A percentile compares a stretch with the other conserved stretches of the same genome.
Evolutionary conservation across 2,888 invertebrate genomes (phyloP).

Genomic region (Carabus problematicus): DNA sequence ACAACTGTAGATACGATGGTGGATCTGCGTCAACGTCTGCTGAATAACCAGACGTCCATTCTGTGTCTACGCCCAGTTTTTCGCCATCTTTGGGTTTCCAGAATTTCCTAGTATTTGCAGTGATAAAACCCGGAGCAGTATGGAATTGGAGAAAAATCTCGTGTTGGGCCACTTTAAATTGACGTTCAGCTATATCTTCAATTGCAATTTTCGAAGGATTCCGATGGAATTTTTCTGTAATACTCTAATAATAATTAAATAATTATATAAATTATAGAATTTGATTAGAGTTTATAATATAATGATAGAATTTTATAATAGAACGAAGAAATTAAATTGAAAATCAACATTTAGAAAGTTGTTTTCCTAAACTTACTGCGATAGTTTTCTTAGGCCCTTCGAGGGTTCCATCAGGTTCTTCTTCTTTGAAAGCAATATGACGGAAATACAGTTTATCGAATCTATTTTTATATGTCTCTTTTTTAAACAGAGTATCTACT

Average conservation of each 20-base stretch:
- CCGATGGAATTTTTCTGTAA: constrained; percentile 70
- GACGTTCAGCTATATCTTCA: constrained; percentile 70
- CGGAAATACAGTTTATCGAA: constrained; percentile 61
- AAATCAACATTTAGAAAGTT: not conserved
- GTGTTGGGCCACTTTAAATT: constrained; percentile 68
- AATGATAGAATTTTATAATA: constrained; percentile 46
- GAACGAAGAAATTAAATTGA: too few relatives aligned
- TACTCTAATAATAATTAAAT: constrained; percentile 54
- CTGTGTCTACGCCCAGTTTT: constrained; percentile 68
- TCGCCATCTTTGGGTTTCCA: constrained; percentile 74
- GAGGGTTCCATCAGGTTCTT: constrained; percentile 51
- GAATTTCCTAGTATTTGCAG: constrained; percentile 70
- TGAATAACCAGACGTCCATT: constrained; percentile 71
- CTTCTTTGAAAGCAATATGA: constrained; percentile 55
- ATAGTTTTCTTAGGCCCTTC: constrained; percentile 54
- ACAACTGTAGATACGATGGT: constrained; percentile 70
- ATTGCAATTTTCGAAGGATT: constrained; percentile 64
- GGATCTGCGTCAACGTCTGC: constrained; percentile 68
- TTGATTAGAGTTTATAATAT: constrained; percentile 42
- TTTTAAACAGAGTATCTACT: constrained; percentile 62
- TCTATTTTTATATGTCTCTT: constrained; percentile 66
- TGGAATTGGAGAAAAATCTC: constrained; percentile 70
- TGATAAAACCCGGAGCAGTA: constrained; percentile 67
- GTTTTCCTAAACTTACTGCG: constrained; percentile 49
- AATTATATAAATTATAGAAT: constrained; percentile 1